phyloP scores from a whole-genome alignment of 2,113 vertebrate species.

The Heloderma charlesbogerti region DNA sequence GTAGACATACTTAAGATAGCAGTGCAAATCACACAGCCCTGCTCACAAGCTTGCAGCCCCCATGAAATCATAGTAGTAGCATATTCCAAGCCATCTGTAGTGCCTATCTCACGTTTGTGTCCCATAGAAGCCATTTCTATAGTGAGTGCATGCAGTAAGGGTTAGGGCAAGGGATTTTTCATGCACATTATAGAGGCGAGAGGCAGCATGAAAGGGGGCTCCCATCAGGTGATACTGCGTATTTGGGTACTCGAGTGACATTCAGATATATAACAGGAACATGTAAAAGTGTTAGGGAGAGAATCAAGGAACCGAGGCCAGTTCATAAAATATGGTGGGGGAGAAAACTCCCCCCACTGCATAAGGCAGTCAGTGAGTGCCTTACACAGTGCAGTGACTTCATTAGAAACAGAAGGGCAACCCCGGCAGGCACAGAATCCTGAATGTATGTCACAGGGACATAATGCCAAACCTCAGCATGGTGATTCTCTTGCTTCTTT shows the following conservation, averaged over 20 bases:
- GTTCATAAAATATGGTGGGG: background rate
- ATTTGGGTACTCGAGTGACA: background rate
- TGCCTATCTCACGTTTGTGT: background rate
- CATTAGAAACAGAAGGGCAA: accelerated
- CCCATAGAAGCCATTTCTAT: background rate
- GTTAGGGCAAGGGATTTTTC: too few species aligned
- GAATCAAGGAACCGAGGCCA: background rate
- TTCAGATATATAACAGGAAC: background rate
- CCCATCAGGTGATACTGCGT: too few species aligned
- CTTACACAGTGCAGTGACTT: background rate
- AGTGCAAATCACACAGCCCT: background rate
- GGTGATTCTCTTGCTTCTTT: conserved; percentile 4
- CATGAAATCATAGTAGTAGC: too few species aligned
- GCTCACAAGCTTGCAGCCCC: background rate
- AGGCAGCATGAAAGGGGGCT: too few species aligned
- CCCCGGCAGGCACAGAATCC: background rate
- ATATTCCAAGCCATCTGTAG: background rate
- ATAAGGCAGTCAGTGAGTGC: background rate
- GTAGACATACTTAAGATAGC: too few species aligned
- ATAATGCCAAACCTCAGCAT: background rate
- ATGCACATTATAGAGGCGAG: too few species aligned
- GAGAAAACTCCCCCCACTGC: background rate
- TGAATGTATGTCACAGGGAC: background rate
- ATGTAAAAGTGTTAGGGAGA: background rate
- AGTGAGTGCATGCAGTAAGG: background rate